Evolutionary conservation across 2,113 vertebrate species (phyloP).

Genomic region (Chrysochloris asiatica): DNA sequence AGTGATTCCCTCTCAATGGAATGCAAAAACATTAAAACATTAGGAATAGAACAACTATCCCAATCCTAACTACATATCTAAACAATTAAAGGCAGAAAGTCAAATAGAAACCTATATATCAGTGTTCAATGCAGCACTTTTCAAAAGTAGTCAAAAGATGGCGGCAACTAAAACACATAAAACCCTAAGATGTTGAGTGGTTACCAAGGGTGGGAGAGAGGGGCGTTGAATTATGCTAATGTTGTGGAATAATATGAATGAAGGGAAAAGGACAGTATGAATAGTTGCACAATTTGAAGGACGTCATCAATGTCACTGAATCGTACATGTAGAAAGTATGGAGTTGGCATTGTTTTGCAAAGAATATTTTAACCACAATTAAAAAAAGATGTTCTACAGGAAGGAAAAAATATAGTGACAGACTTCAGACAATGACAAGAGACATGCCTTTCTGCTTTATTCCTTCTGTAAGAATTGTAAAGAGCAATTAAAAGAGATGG

Average conservation of each 20-base stretch:
- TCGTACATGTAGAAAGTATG: not conserved
- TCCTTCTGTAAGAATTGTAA: not conserved
- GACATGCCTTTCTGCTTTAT: not conserved
- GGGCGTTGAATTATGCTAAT: not conserved
- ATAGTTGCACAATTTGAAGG: not conserved
- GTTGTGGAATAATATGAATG: not conserved
- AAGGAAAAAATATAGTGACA: not conserved
- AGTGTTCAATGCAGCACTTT: not conserved
- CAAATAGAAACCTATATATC: not conserved
- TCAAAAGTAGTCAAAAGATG: no score
- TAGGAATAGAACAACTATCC: not conserved
- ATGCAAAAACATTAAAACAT: not conserved
- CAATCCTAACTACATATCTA: no score
- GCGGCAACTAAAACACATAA: not conserved
- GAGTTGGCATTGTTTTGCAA: not conserved
- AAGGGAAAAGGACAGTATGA: not conserved
- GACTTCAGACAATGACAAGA: not conserved
- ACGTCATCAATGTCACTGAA: not conserved
- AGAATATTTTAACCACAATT: not conserved
- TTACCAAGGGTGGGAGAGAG: not conserved
- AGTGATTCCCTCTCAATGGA: not conserved
- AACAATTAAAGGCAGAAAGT: not conserved
- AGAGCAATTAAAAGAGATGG: slow-evolving; percentile 1
- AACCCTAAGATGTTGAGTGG: not conserved
- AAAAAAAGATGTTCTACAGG: not conserved